Percentiles rank a stretch among this genome's conserved stretches.
phyloP scores from a whole-genome alignment of 1,140 invertebrate species.

The Himalopsyche phryganea region DNA sequence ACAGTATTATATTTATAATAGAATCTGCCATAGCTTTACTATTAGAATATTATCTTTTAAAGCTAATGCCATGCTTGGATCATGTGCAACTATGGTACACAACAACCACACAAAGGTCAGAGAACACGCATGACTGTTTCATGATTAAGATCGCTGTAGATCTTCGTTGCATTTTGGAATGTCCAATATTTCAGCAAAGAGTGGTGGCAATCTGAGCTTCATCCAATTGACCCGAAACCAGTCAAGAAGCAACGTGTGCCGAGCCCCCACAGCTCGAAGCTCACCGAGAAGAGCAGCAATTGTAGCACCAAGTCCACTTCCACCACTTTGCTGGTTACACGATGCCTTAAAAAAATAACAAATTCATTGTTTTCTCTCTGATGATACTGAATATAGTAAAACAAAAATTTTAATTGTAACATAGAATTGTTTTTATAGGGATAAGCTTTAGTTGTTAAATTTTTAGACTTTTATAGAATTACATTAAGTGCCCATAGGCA shows the following conservation, averaged over 20 bases:
- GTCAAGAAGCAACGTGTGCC: constrained; percentile 80
- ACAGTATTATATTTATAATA: constrained; percentile 9
- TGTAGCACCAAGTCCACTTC: constrained; percentile 61
- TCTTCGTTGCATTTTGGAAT: constrained; percentile 79
- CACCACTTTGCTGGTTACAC: constrained; percentile 33
- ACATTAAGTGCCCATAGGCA: too few species aligned
- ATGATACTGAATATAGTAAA: too few species aligned
- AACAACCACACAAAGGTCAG: constrained; percentile 13
- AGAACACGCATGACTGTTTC: constrained; percentile 4
- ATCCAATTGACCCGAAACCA: constrained; percentile 90
- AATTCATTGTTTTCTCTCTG: too few species aligned
- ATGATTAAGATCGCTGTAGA: constrained; percentile 16
- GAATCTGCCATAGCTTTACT: constrained; percentile 13
- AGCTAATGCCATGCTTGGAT: constrained; percentile 3
- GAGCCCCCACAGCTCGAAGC: constrained; percentile 74
- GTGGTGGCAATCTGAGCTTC: constrained; percentile 79
- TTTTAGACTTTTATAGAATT: too few species aligned
- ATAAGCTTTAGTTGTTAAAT: too few species aligned
- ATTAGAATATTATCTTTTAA: constrained; percentile 14
- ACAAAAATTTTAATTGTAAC: too few species aligned
- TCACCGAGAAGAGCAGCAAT: constrained; percentile 75
- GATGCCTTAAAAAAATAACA: constrained; percentile 4
- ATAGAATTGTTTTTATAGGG: too few species aligned
- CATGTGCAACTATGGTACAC: constrained; percentile 1
- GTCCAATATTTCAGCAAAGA: constrained; percentile 97